Conservation (phyloP, 2,797 vertebrate species). For the Anas acuta region DNA sequence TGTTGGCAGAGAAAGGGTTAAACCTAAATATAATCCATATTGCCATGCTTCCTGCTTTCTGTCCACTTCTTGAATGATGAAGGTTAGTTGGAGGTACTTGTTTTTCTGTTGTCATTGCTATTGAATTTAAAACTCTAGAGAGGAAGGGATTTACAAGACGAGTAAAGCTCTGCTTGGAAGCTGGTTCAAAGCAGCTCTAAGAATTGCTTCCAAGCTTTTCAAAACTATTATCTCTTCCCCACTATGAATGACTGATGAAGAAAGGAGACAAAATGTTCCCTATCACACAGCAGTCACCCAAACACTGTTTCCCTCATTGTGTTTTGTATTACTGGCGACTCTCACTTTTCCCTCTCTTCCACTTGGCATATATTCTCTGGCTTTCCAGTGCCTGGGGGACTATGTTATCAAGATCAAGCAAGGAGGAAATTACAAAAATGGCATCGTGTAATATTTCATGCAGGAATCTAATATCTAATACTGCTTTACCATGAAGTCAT, state of each 20-base stretch:
- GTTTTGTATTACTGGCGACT: neutral
- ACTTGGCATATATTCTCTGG: slow-evolving; percentile 17
- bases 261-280: neutral
- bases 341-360: slow-evolving; percentile 8
- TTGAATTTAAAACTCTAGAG: neutral
- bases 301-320: neutral
- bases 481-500: neutral
- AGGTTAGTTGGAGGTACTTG: neutral
- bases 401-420: slow-evolving; percentile 2
- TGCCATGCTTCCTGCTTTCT: neutral
- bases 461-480: slow-evolving; percentile 21
- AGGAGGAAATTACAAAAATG: slow-evolving; percentile 28
- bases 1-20: neutral
- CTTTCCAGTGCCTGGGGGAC: slow-evolving; percentile 3
- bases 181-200: neutral
- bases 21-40: neutral
- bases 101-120: neutral
- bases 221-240: neutral
- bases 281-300: slow-evolving; percentile 6
- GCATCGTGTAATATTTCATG: slow-evolving; percentile 21
- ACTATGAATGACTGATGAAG: slow-evolving; percentile 4
- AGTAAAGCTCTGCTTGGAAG: neutral
- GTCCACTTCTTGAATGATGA: neutral
- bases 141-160: neutral
- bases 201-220: slow-evolving; percentile 29